phyloP scores from a whole-genome alignment of 2,797 vertebrate species.

The Dryobates pubescens region DNA sequence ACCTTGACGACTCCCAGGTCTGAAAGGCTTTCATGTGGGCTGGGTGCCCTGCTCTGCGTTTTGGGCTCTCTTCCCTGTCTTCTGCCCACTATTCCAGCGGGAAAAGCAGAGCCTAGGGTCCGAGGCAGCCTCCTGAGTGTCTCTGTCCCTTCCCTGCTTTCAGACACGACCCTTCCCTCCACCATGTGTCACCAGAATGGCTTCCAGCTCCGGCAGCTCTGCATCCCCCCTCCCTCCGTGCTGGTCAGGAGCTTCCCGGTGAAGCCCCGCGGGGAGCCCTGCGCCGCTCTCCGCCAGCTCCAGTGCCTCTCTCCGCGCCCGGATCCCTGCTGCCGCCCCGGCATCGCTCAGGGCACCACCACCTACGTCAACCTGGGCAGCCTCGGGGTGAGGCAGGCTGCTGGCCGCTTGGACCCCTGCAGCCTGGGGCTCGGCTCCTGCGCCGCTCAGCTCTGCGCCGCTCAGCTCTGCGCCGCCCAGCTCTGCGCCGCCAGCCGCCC shows the following conservation, averaged over 20 bases:
- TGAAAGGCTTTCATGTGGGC: rapidly evolving
- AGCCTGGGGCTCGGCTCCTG: rapidly evolving
- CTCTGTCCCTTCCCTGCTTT: neutral
- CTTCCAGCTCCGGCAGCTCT: neutral
- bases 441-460: rapidly evolving
- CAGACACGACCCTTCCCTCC: neutral
- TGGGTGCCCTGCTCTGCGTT: neutral
- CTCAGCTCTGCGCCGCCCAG: too few species aligned
- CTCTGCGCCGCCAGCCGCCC: too few species aligned
- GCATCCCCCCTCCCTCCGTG: neutral
- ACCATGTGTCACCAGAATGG: neutral
- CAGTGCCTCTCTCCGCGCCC: rapidly evolving
- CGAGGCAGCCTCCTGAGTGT: neutral
- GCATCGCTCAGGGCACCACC: neutral
- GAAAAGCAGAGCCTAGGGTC: rapidly evolving
- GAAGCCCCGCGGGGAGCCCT: rapidly evolving
- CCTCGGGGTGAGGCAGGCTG: rapidly evolving
- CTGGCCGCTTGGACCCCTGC: rapidly evolving
- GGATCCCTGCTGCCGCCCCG: neutral
- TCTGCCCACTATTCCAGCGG: rapidly evolving
- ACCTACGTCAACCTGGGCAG: neutral
- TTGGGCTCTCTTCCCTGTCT: neutral
- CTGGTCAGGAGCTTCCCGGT: neutral
- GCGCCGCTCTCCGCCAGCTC: rapidly evolving
- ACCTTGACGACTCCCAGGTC: too few species aligned